A percentile compares a stretch with the other conserved stretches of the same genome.
Conservation (phyloP, 2,888 invertebrate species). For the Agrotis exclamationis region DNA sequence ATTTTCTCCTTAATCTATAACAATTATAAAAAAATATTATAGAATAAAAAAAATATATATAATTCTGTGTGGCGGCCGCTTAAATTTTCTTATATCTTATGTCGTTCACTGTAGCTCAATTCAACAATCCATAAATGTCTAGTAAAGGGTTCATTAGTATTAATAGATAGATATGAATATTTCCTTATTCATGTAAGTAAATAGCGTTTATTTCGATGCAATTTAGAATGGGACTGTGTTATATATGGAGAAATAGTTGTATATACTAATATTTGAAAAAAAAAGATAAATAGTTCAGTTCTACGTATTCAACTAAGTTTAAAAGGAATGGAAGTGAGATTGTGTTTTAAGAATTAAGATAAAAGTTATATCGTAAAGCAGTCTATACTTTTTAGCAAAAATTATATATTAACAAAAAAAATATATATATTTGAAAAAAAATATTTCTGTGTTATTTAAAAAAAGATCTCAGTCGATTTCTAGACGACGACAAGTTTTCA, state of each 20-base stretch:
- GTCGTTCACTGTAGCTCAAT: slow-evolving; percentile 3
- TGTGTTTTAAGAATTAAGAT: background rate
- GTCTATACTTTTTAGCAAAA: background rate
- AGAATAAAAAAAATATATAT: background rate
- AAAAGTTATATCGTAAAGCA: background rate
- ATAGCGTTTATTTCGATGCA: background rate
- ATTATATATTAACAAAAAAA: no score
- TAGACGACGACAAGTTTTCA: no score
- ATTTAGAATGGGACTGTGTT: background rate
- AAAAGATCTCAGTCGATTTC: background rate
- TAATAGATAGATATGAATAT: background rate
- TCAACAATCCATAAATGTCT: no score
- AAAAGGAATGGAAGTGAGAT: background rate
- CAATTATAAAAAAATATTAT: background rate
- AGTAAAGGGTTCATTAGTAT: no score
- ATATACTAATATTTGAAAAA: background rate
- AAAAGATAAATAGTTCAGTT: background rate
- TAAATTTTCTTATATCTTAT: background rate
- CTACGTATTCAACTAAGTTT: background rate
- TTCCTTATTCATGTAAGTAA: background rate
- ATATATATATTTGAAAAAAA: no score
- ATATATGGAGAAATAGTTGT: background rate
- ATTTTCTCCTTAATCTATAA: background rate
- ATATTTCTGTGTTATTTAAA: no score
- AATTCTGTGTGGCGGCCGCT: no score